These are phyloP conservation scores for Epirrhoe alternata DNA, from an alignment of 2,888 invertebrate species.

Conservation along the genomic window DNA sequence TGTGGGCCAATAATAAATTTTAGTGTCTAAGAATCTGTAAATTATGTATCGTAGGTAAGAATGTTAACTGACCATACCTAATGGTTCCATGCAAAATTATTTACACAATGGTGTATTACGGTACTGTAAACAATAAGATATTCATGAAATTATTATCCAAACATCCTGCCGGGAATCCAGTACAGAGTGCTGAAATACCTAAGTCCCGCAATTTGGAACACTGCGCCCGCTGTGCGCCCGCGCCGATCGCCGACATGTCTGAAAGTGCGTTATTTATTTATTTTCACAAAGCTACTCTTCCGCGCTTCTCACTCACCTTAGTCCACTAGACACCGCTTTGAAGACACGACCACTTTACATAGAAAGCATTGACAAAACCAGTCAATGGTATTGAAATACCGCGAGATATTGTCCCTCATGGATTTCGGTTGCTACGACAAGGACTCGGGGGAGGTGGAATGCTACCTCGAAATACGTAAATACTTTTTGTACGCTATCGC, in stretches of 20 bases:
- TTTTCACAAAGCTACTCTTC: conserved; percentile 71
- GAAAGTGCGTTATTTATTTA: conserved; percentile 82
- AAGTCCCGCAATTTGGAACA: conserved; percentile 73
- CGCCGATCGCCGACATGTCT: conserved; percentile 70
- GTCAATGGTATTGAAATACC: conserved; percentile 66
- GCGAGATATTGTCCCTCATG: conserved; percentile 72
- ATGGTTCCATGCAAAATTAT: conserved; percentile 23
- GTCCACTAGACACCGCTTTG: conserved; percentile 75
- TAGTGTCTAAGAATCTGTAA: background rate
- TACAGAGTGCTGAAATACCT: conserved; percentile 60
- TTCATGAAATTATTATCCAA: conserved; percentile 67
- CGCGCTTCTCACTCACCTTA: conserved; percentile 65
- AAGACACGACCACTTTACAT: conserved; percentile 70
- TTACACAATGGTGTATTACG: conserved; percentile 35
- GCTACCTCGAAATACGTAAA: conserved; percentile 89
- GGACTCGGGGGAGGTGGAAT: conserved; percentile 88
- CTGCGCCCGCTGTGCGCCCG: conserved; percentile 68
- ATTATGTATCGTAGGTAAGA: conserved; percentile 1
- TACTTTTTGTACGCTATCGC: conserved; percentile 73
- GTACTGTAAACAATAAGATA: conserved; percentile 55
- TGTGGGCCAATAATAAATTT: background rate
- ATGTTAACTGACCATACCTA: conserved; percentile 10
- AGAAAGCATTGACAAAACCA: conserved; percentile 53
- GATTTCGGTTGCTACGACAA: conserved; percentile 88
- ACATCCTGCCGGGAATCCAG: conserved; percentile 71